phyloP scores from a whole-genome alignment of 1,140 invertebrate genomes.

The Spodoptera litura region DNA sequence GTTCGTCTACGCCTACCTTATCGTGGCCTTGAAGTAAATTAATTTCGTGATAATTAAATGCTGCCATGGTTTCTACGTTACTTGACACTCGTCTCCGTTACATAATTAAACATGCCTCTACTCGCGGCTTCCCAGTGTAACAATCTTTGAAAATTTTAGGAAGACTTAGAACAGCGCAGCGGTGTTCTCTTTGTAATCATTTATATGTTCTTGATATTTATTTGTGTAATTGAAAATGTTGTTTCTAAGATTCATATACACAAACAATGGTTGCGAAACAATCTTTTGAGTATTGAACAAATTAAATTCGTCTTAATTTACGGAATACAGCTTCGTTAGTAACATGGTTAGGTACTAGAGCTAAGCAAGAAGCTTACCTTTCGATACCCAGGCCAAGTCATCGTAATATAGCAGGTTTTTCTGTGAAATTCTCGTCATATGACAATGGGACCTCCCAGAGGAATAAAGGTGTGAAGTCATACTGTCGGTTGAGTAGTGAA shows the following conservation, averaged over 20 bases:
- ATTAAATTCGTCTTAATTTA: too few species aligned
- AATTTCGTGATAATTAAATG: conserved; percentile 34
- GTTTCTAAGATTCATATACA: neutral
- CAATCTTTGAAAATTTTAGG: conserved; percentile 31
- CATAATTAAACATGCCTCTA: conserved; percentile 31
- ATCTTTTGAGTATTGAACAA: too few species aligned
- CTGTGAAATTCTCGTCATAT: too few species aligned
- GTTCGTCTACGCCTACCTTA: conserved; percentile 15
- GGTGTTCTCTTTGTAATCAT: conserved; percentile 9
- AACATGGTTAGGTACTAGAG: too few species aligned
- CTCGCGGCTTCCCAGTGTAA: conserved; percentile 7
- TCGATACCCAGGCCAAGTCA: too few species aligned
- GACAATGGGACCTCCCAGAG: too few species aligned
- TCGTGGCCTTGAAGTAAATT: conserved; percentile 30
- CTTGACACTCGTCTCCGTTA: conserved; percentile 8
- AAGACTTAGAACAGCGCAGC: conserved; percentile 14
- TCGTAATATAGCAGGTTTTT: too few species aligned
- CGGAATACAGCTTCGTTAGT: too few species aligned
- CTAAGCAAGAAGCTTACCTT: too few species aligned
- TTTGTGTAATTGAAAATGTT: neutral
- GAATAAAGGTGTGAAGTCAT: too few species aligned
- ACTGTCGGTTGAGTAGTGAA: neutral
- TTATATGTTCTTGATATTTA: conserved; percentile 23
- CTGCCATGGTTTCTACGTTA: conserved; percentile 28
- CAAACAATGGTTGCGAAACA: too few species aligned